Percentiles rank a stretch among this genome's conserved stretches.
Conservation (phyloP, 2,888 invertebrate genomes). For the Macrosoma leucophasiata region DNA sequence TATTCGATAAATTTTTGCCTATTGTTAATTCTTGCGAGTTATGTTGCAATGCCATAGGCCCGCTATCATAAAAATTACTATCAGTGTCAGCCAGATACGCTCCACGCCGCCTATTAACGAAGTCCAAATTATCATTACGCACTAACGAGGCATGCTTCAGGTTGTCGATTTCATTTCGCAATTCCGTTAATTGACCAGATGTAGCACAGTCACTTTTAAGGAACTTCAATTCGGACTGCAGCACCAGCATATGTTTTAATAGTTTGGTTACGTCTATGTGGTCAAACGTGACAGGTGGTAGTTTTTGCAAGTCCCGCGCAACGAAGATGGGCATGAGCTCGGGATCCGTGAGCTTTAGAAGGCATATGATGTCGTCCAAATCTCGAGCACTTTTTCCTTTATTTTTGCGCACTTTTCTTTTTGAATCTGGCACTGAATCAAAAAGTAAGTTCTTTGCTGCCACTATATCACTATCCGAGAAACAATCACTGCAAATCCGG, state of each 20-base stretch:
- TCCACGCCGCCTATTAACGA: neutral
- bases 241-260: conserved; percentile 3
- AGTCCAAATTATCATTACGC: neutral
- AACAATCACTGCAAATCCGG: conserved; percentile 15
- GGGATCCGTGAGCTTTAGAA: conserved; percentile 10
- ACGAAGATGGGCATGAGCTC: conserved; percentile 19
- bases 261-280: conserved; percentile 15
- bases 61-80: neutral
- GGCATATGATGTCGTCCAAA: conserved; percentile 4
- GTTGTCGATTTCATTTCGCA: neutral
- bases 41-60: neutral
- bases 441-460: conserved; percentile 18
- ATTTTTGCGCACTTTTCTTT: conserved; percentile 6
- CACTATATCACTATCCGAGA: conserved; percentile 14
- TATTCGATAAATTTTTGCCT: too few species aligned
- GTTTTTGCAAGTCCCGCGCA: conserved; percentile 12
- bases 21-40: too few species aligned
- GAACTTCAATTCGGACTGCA: neutral
- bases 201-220: neutral
- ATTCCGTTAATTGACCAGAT: neutral
- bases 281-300: conserved; percentile 22
- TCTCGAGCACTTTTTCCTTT: conserved; percentile 2
- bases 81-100: too few species aligned
- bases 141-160: neutral
- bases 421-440: conserved; percentile 14